Base-by-base conservation (phyloP, 2,888 invertebrate species). In the Eupithecia inturbata region DNA sequence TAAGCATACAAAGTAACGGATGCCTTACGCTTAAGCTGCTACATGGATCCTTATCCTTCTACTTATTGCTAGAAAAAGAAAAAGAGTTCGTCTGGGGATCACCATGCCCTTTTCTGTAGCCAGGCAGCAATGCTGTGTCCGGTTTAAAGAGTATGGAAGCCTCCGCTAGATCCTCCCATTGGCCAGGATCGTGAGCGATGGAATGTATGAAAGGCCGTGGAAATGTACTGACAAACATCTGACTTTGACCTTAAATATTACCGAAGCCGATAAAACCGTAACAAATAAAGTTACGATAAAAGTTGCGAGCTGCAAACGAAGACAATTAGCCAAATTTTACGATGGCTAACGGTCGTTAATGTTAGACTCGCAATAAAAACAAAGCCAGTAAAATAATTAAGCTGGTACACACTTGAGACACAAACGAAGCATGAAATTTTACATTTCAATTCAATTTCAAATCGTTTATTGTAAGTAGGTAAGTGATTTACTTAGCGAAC, bases 251-350 rank as follows among this genome's bases (percentile, higher is more conserved):
- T 53, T 53, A 22, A 22, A 9, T 53, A 53, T 53, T 53, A 57
- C 57, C 57, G 57, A 57, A 57, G 57, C n/a, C 53, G 53, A 53
- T 12, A 26, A n/a, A n/a, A 36, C n/a, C 36, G 36, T 64, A 64
- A 64, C 36, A 64, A 31, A n/a, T 36, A 33, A 19, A n/a, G 31
- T 31, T 33, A n/a, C 31, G 63, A 5, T 12, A 10, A 57, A 57
- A 9, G 12, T 36, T 64, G 63, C 22, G 5, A 57, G 14, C 57
- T 64, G 33, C 63, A 33, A 33, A n/a, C 36, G n/a, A 64, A 64
- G 12, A 33, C 31, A 19, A 64, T 36, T 0, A 64, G 63, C 36
- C 36, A n/a, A n/a, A 33, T 36, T 64, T n/a, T 22, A 64, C n/a
- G 33, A 64, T n/a, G 5, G 28, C 36, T 33, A 33, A 36, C 31